Conservation (phyloP, 2,888 invertebrate species). For the Eilema sororculum region DNA sequence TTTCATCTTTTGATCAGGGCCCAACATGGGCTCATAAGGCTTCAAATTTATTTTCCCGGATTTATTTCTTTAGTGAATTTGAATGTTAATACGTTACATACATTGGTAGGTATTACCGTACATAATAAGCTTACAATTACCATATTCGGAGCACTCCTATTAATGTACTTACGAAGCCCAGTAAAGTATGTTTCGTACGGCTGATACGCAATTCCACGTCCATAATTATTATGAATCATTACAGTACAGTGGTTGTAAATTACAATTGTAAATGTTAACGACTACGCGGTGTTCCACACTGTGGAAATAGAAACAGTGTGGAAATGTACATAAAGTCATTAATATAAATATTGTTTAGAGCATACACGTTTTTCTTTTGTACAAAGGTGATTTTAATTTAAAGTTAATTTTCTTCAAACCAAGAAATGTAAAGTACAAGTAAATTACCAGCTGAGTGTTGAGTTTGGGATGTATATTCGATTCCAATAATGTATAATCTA, state of each 20-base stretch:
- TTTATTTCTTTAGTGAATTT: neutral
- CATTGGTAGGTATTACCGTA: neutral
- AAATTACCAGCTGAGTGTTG: no score
- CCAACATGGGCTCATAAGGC: neutral
- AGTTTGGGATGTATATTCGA: no score
- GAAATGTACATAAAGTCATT: conserved; percentile 15
- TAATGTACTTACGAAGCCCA: conserved; percentile 18
- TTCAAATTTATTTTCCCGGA: neutral
- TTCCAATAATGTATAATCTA: no score
- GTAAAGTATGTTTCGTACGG: conserved; percentile 22
- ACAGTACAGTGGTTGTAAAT: conserved; percentile 60
- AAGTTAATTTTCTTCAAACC: neutral
- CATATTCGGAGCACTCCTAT: conserved; percentile 8
- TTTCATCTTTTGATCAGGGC: neutral
- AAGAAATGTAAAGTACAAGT: no score
- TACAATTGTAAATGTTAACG: conserved; percentile 55
- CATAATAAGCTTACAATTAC: conserved; percentile 18
- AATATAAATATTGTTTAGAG: neutral
- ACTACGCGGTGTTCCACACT: conserved; percentile 22
- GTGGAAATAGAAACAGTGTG: conserved; percentile 24
- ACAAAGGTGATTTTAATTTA: neutral
- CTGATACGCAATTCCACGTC: conserved; percentile 50
- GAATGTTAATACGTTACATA: neutral
- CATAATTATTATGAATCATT: conserved; percentile 68
- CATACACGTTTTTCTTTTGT: neutral